Base-by-base conservation (phyloP, 2,888 invertebrate species). In the Eupeodes luniger region DNA sequence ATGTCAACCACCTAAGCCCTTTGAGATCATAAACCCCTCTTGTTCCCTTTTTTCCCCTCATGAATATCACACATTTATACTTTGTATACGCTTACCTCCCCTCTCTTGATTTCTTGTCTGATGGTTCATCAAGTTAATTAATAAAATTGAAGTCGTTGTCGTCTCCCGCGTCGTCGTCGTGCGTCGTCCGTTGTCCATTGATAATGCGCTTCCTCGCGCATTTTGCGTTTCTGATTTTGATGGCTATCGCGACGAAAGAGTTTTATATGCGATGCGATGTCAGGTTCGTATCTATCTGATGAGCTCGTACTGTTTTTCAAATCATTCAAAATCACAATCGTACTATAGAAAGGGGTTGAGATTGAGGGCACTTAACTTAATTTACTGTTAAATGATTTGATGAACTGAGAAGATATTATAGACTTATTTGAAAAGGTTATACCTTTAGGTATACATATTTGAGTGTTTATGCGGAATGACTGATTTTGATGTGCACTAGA, bases 321-420 rank as follows among this genome's bases (percentile, higher is more conserved):
- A 72, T 74, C 64, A 83, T 74, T 78, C 72, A 62, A 66, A 83
- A 77, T 80, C 83, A 79, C 6, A n/a, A 36, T 40, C 40, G 5
- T 40, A 7, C 40, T 40, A 40, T 59, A 19, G 0, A 79, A 75
- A 47, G 64, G 86, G 64, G 75, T 72, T 49, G 59, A 51, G 7
- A 19, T 16, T 40, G 40, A 40, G 40, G 49, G 66, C 27, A 69
- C 27, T 81, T 87, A 62, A 77, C 80, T 83, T 83, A 87, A 87
- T 83, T 87, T 83, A 87, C 83, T 87, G 83, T 76, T 87, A 83
- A 87, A 80, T 79, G 72, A 87, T 77, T 85, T 78, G 77, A 81
- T 77, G 64, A 57, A 36, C 79, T 62, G 70, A 57, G 57, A 70
- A 57, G 19, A 70, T 16, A 57, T 57, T 72, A 69, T 40, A 40